phyloP scores from a whole-genome alignment of 2,113 vertebrate species.

The Esox niger region DNA sequence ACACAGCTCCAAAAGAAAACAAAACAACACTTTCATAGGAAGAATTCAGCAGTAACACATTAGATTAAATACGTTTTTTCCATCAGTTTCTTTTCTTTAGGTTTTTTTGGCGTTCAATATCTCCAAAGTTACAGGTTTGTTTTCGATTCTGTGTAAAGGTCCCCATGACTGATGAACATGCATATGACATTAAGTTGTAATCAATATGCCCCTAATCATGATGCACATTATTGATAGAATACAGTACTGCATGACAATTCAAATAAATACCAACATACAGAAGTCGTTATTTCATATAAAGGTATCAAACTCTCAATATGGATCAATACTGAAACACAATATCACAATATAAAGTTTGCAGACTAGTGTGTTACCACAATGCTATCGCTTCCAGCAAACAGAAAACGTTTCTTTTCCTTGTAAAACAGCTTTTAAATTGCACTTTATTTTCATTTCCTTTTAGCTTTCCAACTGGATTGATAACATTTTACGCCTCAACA shows the following conservation, averaged over 20 bases:
- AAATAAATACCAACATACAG: conserved; percentile 98
- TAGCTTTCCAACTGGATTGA: conserved; percentile 60
- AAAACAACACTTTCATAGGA: conserved; percentile 66
- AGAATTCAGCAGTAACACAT: conserved; percentile 71
- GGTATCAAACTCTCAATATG: conserved; percentile 88
- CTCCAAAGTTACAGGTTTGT: conserved; percentile 62
- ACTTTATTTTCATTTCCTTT: conserved; percentile 65
- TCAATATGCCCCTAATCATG: conserved; percentile 88
- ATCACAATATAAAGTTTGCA: conserved; percentile 86
- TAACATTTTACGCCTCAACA: conserved; percentile 78
- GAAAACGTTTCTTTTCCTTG: conserved; percentile 76
- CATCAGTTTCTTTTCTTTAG: conserved; percentile 37
- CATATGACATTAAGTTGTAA: conserved; percentile 89
- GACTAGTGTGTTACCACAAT: conserved; percentile 83
- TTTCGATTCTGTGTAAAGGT: conserved; percentile 88
- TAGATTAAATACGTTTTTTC: conserved; percentile 58
- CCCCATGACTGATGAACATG: conserved; percentile 90
- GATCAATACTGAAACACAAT: conserved; percentile 96
- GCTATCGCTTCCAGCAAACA: conserved; percentile 95
- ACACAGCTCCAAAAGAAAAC: conserved; percentile 80
- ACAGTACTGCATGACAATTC: conserved; percentile 93
- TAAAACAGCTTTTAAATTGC: conserved; percentile 79
- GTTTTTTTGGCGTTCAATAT: conserved; percentile 30
- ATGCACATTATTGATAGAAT: conserved; percentile 92
- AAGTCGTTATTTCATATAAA: conserved; percentile 85